Percentiles rank a stretch among this genome's conserved stretches.
Conservation (phyloP, 2,888 invertebrate genomes). For the Rotaria macrura region DNA sequence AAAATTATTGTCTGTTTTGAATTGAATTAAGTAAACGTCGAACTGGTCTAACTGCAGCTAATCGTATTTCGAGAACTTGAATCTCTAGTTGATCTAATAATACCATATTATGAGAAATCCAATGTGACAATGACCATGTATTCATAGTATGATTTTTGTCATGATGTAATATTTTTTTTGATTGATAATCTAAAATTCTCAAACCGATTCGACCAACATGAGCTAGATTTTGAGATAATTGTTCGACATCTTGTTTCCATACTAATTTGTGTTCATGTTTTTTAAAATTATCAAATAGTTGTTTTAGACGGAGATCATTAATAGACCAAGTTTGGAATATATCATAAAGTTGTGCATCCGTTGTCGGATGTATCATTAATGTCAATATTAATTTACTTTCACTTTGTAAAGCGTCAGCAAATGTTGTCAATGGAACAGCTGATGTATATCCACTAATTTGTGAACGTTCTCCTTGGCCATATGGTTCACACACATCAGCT, state of each 20-base stretch:
- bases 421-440: neutral
- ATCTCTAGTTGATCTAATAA: neutral
- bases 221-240: neutral
- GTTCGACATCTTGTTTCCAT: neutral
- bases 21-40: neutral
- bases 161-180: neutral
- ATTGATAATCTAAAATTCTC: neutral
- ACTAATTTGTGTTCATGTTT: neutral
- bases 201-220: neutral
- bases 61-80: neutral
- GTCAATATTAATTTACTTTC: neutral
- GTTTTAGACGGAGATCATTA: neutral
- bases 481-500: conserved; percentile 1
- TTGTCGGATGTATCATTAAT: neutral
- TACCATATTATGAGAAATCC: neutral
- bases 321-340: neutral
- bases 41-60: conserved; percentile 2
- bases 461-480: neutral
- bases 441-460: neutral
- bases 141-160: neutral
- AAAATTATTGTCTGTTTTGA: no score
- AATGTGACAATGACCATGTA: neutral
- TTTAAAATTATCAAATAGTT: neutral
- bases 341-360: neutral
- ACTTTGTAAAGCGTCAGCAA: neutral